A percentile compares a stretch with the other conserved stretches of the same genome.
phyloP scores from a whole-genome alignment of 35 echinoderm and acorn worm genomes.

The Hemicentrotus pulcherrimus region DNA sequence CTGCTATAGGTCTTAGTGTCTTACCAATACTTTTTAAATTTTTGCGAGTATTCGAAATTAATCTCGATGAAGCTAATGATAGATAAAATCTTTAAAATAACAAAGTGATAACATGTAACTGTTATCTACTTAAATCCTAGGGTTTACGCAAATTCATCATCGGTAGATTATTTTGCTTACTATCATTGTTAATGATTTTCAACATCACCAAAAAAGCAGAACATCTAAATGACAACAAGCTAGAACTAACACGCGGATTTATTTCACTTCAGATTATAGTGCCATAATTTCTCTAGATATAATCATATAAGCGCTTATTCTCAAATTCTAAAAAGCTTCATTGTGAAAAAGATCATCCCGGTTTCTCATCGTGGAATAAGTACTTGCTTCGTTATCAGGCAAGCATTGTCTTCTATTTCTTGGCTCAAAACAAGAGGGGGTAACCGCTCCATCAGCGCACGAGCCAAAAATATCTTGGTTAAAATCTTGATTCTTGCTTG shows the following conservation, averaged over 20 bases:
- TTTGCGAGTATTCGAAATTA: too few relatives aligned
- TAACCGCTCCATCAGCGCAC: not conserved
- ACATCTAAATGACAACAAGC: not conserved
- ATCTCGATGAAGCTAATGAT: too few relatives aligned
- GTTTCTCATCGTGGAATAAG: not conserved
- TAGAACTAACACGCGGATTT: not conserved
- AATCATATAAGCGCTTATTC: not conserved
- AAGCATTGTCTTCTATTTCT: not conserved
- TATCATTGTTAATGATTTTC: not conserved
- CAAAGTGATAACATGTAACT: too few relatives aligned
- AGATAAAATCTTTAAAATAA: too few relatives aligned
- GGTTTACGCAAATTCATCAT: too few relatives aligned
- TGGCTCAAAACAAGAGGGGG: not conserved
- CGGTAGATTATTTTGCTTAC: too few relatives aligned
- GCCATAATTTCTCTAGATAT: not conserved
- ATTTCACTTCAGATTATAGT: not conserved
- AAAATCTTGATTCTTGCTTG: not conserved
- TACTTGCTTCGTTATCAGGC: not conserved
- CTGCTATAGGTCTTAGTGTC: too few relatives aligned
- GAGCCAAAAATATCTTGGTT: not conserved
- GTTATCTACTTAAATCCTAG: too few relatives aligned
- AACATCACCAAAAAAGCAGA: not conserved
- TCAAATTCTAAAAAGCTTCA: not conserved
- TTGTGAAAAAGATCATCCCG: not conserved
- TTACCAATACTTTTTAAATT: too few relatives aligned